Evolutionary conservation across 2,888 invertebrate genomes (phyloP).

Genomic region (Anthoptus insignis): DNA sequence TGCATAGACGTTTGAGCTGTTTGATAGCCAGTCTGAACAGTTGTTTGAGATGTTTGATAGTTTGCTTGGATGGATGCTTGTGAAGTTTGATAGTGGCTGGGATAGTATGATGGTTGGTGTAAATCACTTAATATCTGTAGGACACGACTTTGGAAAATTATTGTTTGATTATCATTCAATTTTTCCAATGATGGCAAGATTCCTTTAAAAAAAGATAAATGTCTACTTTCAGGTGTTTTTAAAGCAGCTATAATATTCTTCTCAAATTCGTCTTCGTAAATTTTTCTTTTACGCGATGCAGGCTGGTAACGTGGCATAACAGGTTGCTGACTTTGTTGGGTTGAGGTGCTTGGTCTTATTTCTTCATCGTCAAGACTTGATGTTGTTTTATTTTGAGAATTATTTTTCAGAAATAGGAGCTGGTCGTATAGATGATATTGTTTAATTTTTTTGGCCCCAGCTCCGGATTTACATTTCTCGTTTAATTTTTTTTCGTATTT

Average conservation of each 20-base stretch:
- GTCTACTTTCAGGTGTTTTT: slow-evolving; percentile 42
- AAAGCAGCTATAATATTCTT: background rate
- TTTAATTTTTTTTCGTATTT: background rate
- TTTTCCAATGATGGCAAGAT: slow-evolving; percentile 52
- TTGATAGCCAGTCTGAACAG: no score
- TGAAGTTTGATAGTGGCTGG: no score
- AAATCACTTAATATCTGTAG: slow-evolving; percentile 47
- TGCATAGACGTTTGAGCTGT: no score
- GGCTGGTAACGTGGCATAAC: background rate
- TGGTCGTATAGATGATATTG: background rate
- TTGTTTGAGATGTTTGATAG: no score
- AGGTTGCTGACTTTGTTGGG: background rate
- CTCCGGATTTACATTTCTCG: background rate
- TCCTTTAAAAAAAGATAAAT: slow-evolving; percentile 49
- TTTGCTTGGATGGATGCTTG: no score
- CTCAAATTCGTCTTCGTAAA: background rate
- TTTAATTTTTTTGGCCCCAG: background rate
- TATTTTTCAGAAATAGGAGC: slow-evolving; percentile 34
- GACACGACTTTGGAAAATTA: slow-evolving; percentile 50
- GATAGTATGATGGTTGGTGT: no score
- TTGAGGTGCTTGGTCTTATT: slow-evolving; percentile 34
- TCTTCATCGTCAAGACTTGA: slow-evolving; percentile 46
- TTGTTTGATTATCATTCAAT: slow-evolving; percentile 51
- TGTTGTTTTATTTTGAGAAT: slow-evolving; percentile 50
- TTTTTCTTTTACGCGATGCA: background rate